phyloP scores from a whole-genome alignment of 2,797 vertebrate species.

The Brachymystax lenok region DNA sequence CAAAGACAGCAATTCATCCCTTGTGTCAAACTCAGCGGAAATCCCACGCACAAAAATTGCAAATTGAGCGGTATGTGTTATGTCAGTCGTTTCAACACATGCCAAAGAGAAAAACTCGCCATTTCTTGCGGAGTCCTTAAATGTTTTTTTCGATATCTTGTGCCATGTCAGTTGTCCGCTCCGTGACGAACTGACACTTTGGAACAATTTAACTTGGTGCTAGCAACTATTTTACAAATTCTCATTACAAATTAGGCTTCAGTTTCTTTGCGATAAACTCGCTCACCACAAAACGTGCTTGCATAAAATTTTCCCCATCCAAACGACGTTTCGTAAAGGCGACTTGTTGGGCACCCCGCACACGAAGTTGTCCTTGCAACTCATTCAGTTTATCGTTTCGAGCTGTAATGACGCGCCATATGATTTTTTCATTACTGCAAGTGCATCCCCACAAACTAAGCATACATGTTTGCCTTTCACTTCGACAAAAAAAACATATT shows the following conservation, averaged over 20 bases:
- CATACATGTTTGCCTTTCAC: slow-evolving; percentile 29
- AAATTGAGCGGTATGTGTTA: slow-evolving; percentile 23
- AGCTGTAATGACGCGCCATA: slow-evolving; percentile 40
- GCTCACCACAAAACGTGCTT: too few relatives aligned
- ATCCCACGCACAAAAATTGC: slow-evolving; percentile 27
- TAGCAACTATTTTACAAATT: too few relatives aligned
- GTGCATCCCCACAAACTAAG: slow-evolving; percentile 32
- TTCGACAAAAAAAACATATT: slow-evolving; percentile 35
- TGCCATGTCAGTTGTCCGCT: too few relatives aligned
- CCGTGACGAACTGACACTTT: too few relatives aligned
- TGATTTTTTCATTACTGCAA: slow-evolving; percentile 40
- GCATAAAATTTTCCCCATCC: too few relatives aligned
- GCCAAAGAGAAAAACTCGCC: slow-evolving; percentile 37
- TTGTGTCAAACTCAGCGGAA: slow-evolving; percentile 21
- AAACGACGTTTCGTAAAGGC: too few relatives aligned
- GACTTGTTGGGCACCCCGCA: slow-evolving; percentile 14
- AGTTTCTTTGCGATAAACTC: too few relatives aligned
- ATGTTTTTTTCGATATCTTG: too few relatives aligned
- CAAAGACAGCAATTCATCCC: slow-evolving; percentile 34
- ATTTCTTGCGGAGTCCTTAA: slow-evolving; percentile 4
- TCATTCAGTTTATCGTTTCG: slow-evolving; percentile 42
- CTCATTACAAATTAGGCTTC: too few relatives aligned
- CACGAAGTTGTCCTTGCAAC: slow-evolving; percentile 40
- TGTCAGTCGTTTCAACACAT: slow-evolving; percentile 1
- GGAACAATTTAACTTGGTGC: too few relatives aligned